Base-by-base conservation (phyloP, 2,113 vertebrate species). In the Brachypodius melanocephalos region DNA sequence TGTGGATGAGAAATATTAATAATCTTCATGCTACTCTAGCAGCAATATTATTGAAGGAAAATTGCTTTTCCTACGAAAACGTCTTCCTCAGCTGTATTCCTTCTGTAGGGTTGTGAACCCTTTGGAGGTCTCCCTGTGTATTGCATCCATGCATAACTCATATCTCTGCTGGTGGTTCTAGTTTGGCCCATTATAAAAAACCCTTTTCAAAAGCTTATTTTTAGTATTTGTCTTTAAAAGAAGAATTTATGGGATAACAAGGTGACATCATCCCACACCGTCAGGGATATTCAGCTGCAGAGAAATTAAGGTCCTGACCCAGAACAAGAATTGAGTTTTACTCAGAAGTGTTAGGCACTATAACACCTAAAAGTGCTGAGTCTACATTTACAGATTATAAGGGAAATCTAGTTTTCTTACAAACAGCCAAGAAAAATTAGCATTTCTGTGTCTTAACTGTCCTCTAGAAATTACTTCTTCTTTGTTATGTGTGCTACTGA, bases 31-130 rank as follows among this genome's bases (percentile, higher is more conserved):
- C 28, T 61, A 12, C 14, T 80, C 22, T 24, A 43, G 24, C 5
- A 86, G 16, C 10, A 68, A 57, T 85, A 69, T 48, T 75, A 19
- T 52, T 68, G n/a, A 86, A 42, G 43, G 38, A 76, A 25, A 57
- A 79, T 54, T 62, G 12, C 29, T 74, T 93, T 89, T 65, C 32
- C 19, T 43, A 14, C n/a, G 34, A 84, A 74, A 80, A 62, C 12
- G 45, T 82, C n/a, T 79, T 73, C 16, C 0, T 1, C 0, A 0
- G 26, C 6, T 15, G 2, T 68, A 55, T 77, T 76, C 29, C 3
- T 62, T 17, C 31, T 3, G 0, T 16, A 85, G 14, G 3, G 8
- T 32, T 89, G 21, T 71, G 38, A 81, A 42, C 8, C 21, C 5
- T 62, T 58, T 54, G 9, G 20, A 67, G 14, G 26, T 79, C 26